Base-by-base conservation (phyloP, 2,888 invertebrate species). In the Drosophila limbata region DNA sequence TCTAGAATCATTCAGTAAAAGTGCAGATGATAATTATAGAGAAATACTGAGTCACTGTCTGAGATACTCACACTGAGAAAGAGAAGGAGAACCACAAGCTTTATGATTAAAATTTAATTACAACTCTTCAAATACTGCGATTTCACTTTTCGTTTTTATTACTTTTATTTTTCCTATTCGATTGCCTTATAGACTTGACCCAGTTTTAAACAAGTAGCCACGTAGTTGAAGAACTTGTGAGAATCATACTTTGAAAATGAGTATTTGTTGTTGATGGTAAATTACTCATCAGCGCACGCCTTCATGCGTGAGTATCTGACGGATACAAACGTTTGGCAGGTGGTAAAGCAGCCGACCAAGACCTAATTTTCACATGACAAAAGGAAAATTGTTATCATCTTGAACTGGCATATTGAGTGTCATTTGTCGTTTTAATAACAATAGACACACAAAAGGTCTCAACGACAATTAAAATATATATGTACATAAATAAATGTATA, bases 321-420 rank as follows among this genome's bases (percentile, higher is more conserved):
- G 62, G 73, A 71, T 76, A 73, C 74, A 50, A 57, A 50, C 35
- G 51, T 53, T 60, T 53, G 66, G 42, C 48, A 59, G 59, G 37
- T 62, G 53, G 25, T 28, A 47, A 45, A 51, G 60, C 75, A 44
- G 51, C 56, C 81, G 84, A 86, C 89, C 84, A 86, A 84, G 89
- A 84, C 84, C 84, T 77, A 86, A 84, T 81, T 88, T 51, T 62
- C 55, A 28, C 47, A 70, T 68, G 83, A 85, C 86, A 84, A 88
- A 79, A 82, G 74, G 88, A 85, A 77, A 82, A 77, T 65, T 62
- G 68, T 53, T 78, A 77, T 69, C 64, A 77, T 73, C 78, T 81
- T 74, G 73, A 64, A 56, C 60, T 57, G 44, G 11, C 64, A 35
- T 76, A 86, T 86, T 79, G 79, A 83, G 69, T 84, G 72, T 81